A percentile compares a stretch with the other conserved stretches of the same genome.
These are phyloP conservation scores for Oriolus oriolus DNA, from an alignment of 2,113 vertebrate genomes.

Conservation along the genomic window DNA sequence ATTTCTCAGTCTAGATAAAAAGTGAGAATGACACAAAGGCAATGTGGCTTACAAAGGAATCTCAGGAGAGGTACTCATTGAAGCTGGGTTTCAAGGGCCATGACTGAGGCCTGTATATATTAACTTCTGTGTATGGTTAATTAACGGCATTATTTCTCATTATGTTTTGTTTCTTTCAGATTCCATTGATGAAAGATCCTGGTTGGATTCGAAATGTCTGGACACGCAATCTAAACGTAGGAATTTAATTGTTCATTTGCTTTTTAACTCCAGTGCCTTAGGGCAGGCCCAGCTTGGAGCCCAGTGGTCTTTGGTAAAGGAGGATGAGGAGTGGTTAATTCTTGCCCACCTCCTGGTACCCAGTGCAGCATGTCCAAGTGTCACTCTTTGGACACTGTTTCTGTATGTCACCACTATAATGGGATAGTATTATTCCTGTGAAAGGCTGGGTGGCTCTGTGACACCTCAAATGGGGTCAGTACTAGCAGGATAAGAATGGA, in stretches of 20 bases:
- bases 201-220: conserved; percentile 76
- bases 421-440: neutral
- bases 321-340: neutral
- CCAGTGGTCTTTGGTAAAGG: neutral
- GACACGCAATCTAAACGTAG: conserved; percentile 73
- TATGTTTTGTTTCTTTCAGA: conserved; percentile 60
- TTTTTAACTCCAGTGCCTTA: neutral
- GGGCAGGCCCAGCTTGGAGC: neutral
- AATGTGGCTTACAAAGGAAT: neutral
- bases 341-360: neutral
- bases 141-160: neutral
- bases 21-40: neutral
- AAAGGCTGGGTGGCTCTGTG: neutral
- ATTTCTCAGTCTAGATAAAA: neutral
- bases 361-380: neutral
- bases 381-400: neutral
- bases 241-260: neutral
- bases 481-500: neutral
- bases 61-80: neutral
- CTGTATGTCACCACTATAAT: neutral
- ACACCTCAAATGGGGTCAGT: neutral
- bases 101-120: neutral
- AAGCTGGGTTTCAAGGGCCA: neutral
- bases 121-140: neutral
- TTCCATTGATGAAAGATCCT: conserved; percentile 74